Evolutionary conservation across 30 jellyfish, hydroid and myxozoan species (phyloP).

Genomic region (Aurelia aurita complex sp. Pacific): DNA sequence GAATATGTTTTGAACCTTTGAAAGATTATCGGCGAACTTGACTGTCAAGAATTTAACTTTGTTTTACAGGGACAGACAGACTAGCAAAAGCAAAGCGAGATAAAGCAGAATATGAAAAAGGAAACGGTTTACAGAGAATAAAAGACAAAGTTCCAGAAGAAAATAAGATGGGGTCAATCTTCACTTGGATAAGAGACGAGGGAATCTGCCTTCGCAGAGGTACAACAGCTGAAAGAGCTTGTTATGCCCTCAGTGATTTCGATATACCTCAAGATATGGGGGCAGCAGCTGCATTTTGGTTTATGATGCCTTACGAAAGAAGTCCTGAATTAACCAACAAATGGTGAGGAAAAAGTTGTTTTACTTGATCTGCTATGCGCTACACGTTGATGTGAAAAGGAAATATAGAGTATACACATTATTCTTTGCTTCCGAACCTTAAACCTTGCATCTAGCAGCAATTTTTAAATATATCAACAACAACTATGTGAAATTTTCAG

Average conservation of each 20-base stretch:
- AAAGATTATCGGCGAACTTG: too few species aligned
- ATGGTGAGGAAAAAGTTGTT: constrained; percentile 9
- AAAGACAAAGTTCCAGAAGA: constrained; percentile 19
- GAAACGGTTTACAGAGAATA: constrained; percentile 6
- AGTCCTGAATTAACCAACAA: constrained; percentile 6
- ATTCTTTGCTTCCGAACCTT: too few species aligned
- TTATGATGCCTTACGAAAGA: constrained; percentile 16
- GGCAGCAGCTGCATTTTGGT: constrained; percentile 11
- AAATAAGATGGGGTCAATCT: constrained; percentile 1
- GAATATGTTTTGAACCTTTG: too few species aligned
- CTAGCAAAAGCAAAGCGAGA: constrained; percentile 21
- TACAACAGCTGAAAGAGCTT: constrained; percentile 36
- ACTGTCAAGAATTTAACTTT: neutral
- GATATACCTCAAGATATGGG: neutral
- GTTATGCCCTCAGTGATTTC: constrained; percentile 36
- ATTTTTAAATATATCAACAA: neutral
- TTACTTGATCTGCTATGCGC: neutral
- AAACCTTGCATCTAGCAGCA: neutral
- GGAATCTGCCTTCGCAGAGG: constrained; percentile 39
- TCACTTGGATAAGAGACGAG: constrained; percentile 27
- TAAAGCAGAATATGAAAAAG: neutral
- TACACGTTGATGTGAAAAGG: neutral
- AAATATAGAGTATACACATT: too few species aligned
- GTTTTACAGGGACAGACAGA: neutral
- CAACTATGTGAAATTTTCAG: neutral